Evolutionary conservation across 1,140 invertebrate genomes (phyloP).

Genomic region (Geopemphigus sp.): DNA sequence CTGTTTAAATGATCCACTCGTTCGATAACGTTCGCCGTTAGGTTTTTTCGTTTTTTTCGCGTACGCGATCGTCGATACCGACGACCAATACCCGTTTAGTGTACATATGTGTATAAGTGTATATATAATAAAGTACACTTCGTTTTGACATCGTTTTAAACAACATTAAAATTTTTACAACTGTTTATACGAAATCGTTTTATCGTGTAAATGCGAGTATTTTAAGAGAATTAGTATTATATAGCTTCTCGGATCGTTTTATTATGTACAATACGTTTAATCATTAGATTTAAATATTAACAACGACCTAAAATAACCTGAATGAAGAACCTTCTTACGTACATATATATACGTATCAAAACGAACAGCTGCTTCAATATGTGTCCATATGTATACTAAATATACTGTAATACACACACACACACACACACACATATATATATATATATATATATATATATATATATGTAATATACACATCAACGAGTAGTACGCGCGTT

Average conservation of each 20-base stretch:
- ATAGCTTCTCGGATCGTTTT: background rate
- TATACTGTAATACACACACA: no score
- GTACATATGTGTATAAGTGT: background rate
- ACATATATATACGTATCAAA: background rate
- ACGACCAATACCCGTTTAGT: no score
- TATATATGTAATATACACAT: background rate
- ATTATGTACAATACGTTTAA: background rate
- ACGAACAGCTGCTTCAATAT: conserved; percentile 10
- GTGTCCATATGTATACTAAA: background rate
- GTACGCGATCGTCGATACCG: no score
- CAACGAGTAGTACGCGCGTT: background rate
- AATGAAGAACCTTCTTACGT: background rate
- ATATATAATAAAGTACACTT: background rate
- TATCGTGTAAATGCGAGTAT: no score
- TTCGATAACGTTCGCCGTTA: no score
- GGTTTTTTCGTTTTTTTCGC: no score
- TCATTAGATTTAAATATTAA: background rate
- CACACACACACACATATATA: no score
- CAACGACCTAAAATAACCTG: conserved; percentile 6
- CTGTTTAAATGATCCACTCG: no score
- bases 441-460: background rate
- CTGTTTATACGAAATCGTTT: no score
- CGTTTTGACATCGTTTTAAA: no score
- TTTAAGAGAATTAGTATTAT: no score
- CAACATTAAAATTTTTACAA: no score